Evolutionary conservation across 2,888 invertebrate genomes (phyloP), one percentile per base, ranked within the genome.

Genomic region (Sceliomorpha sp.): DNA sequence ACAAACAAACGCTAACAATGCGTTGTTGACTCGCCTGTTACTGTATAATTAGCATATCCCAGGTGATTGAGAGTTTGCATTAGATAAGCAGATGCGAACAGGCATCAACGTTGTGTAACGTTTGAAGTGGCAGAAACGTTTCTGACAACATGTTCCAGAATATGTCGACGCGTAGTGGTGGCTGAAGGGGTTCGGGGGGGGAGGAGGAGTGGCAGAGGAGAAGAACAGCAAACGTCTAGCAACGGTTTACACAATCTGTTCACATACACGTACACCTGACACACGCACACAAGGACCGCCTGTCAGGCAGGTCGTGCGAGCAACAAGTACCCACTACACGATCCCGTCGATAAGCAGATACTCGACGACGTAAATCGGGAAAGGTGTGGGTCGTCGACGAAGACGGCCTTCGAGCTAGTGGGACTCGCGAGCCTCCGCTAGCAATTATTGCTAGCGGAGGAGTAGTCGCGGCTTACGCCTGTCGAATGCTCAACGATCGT

Each of bases 311-410:
- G 15, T 51, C 24, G 45, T 34, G 66, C 9, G 15, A 45, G 56
- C 69, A 72, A 72, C 72, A 69, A 72, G 72, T 72, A 66, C 58
- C 2, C 42, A n/a, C 29, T 44, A 40, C 27, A 47, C 58, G 45
- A 58, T 40, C 44, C 29, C 36, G n/a, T 45, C 53, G 72, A 69
- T 66, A 66, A 59, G 66, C 47, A 58, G 55, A 55, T 39, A 62
- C 59, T 66, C 53, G 36, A 62, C 45, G 47, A 2, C 12, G 58
- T 47, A 48, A 70, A 27, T 45, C 40, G 44, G 50, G 29, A 45
- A 59, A 32, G 29, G 55, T 29, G 32, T 39, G 47, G 45, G 10
- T 13, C 47, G 44, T 26, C 15, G 14, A 17, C 37, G 47, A 62
- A 66, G 42, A 59, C 45, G 40, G 8, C 50, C 62, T 68, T 56